A percentile compares a stretch with the other conserved stretches of the same genome.
Conservation (phyloP, 30 jellyfish, hydroid and myxozoan species). For the Rhopilema esculentum region DNA sequence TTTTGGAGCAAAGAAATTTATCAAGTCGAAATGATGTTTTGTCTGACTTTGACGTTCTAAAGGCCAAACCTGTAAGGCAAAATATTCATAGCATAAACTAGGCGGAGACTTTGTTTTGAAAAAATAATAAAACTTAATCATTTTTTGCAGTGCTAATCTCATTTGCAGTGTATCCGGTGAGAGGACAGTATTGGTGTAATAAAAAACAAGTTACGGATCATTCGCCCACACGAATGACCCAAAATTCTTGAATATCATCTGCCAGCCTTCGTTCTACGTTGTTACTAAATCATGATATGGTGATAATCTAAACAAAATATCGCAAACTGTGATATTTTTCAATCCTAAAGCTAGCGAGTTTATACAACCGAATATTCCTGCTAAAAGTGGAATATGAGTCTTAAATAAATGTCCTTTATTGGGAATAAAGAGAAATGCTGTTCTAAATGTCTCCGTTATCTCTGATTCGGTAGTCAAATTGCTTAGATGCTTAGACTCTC, state of each 20-base stretch:
- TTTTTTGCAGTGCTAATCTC: neutral
- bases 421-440: no score
- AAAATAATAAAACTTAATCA: no score
- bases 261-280: neutral
- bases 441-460: no score
- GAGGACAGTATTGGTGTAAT: neutral
- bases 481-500: no score
- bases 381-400: no score
- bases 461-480: no score
- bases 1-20: neutral
- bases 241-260: neutral
- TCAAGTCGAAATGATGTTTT: neutral
- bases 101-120: neutral
- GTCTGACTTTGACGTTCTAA: neutral
- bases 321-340: no score
- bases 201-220: neutral
- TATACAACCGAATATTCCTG: no score
- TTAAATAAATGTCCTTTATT: no score
- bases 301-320: neutral
- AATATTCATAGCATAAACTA: neutral
- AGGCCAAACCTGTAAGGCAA: neutral
- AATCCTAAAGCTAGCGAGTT: no score
- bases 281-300: neutral
- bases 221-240: neutral
- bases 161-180: neutral